Base-by-base conservation (phyloP, 35 echinoderm and acorn worm genomes). In the Anneissia japonica region DNA sequence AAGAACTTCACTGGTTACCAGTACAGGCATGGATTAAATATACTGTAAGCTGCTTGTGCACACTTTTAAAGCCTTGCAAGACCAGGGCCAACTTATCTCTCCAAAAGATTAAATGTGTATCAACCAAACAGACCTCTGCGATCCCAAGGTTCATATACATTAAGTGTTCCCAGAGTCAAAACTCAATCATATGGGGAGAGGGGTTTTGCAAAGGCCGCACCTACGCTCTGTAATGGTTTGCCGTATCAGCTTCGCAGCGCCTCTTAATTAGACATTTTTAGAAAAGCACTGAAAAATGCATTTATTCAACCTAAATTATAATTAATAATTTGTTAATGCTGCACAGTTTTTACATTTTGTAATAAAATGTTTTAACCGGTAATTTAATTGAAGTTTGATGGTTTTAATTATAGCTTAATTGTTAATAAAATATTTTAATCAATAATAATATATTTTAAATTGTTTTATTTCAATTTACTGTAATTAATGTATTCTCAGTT, bases 1-100 rank as follows among this genome's bases (percentile, higher is more conserved):
- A 79, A 79, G 16, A 36, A 4, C 77, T 79, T 36, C 77, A 79
- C 77, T 79, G 77, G 77, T 36, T 79, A 32, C 77, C 34, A 9
- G 36, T 79, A 79, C 36, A 31, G 11, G 23, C 31, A 36, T 6
- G 77, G 26, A 79, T 79, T 35, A 35, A 79, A 35, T 79, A 32
- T 14, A 79, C n/a, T n/a, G n/a, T n/a, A n/a, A 79, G 36, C 16
- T 9, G 13, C 77, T 79, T 35, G 5, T 35, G 26, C 31, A 32
- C 33, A 35, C 33, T 4, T 79, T 30, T 31, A 79, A 79, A 32
- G 30, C 17, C 5, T 35, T 34, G 30, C 16, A 12, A 14, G 33
- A 19, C 1, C 30, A 36, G 77, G 30, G 16, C 77, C 77, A 33
- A 19, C 33, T 32, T 32, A 79, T 21, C 2, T 79, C 5, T 33